These are phyloP conservation scores for Pseudochirops cupreus DNA, from an alignment of 2,797 vertebrate species.

Conservation along the genomic window DNA sequence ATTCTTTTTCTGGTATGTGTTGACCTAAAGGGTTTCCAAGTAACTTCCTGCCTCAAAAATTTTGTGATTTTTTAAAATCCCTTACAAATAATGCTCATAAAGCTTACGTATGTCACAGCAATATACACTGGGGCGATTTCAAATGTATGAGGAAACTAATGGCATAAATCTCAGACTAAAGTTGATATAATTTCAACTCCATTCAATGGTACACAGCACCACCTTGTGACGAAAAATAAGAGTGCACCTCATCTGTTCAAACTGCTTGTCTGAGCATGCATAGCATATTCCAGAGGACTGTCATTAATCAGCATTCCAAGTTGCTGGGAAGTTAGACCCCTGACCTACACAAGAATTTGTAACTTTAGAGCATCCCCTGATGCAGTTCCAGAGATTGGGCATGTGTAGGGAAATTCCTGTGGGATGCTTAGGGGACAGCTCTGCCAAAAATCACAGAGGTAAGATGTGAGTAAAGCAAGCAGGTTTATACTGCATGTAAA, in stretches of 20 bases:
- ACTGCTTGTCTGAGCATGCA: neutral
- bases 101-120: slow-evolving; percentile 21
- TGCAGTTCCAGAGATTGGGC: no score
- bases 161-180: slow-evolving; percentile 8
- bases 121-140: slow-evolving; percentile 17
- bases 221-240: slow-evolving; percentile 39
- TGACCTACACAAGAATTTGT: no score
- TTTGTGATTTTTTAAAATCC: neutral
- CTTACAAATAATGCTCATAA: slow-evolving; percentile 42
- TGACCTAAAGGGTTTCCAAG: neutral
- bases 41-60: neutral
- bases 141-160: slow-evolving; percentile 30
- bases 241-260: neutral
- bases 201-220: slow-evolving; percentile 1
- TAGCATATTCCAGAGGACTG: neutral
- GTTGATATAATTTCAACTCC: neutral
- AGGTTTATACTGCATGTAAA: no score
- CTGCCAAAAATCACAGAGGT: no score
- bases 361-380: no score
- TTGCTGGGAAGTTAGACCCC: neutral
- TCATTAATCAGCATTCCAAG: neutral
- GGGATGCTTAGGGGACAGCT: no score
- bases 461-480: no score
- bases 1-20: neutral
- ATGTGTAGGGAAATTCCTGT: no score